These are phyloP conservation scores for Phyllostomus hastatus DNA, from an alignment of 2,113 vertebrate genomes.

Conservation along the genomic window DNA sequence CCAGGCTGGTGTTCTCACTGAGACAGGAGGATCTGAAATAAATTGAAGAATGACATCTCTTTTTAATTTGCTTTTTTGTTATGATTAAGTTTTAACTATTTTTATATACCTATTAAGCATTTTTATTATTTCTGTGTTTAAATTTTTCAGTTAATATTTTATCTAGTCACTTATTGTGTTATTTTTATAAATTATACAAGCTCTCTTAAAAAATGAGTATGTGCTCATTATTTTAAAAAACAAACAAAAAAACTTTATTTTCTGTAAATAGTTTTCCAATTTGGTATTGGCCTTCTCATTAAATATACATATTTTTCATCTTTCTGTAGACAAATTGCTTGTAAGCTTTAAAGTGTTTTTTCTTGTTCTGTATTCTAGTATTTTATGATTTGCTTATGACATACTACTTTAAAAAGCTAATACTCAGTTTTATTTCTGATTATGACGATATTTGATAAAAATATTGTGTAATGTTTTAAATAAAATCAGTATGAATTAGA, in stretches of 20 bases:
- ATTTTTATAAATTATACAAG: background rate
- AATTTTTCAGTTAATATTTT: background rate
- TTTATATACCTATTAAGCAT: background rate
- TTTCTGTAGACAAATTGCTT: background rate
- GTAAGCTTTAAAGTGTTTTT: constrained; percentile 27
- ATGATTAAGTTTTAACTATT: background rate
- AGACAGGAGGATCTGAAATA: background rate
- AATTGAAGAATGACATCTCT: background rate
- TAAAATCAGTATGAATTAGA: constrained; percentile 51
- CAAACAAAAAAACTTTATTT: background rate
- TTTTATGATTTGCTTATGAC: background rate
- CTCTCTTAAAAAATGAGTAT: background rate
- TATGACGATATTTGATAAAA: constrained; percentile 40
- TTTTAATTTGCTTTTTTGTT: constrained; percentile 34
- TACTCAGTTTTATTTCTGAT: constrained; percentile 25
- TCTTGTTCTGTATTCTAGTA: constrained; percentile 10
- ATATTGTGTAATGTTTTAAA: constrained; percentile 14
- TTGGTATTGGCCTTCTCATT: background rate
- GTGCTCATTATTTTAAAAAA: background rate
- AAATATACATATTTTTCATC: constrained; percentile 23
- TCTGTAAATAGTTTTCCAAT: background rate
- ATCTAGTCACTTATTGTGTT: background rate
- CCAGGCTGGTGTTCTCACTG: background rate
- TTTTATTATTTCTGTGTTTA: background rate
- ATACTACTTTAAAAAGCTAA: background rate